These are phyloP conservation scores for Scortum barcoo DNA, from an alignment of 2,113 vertebrate genomes.

Conservation along the genomic window DNA sequence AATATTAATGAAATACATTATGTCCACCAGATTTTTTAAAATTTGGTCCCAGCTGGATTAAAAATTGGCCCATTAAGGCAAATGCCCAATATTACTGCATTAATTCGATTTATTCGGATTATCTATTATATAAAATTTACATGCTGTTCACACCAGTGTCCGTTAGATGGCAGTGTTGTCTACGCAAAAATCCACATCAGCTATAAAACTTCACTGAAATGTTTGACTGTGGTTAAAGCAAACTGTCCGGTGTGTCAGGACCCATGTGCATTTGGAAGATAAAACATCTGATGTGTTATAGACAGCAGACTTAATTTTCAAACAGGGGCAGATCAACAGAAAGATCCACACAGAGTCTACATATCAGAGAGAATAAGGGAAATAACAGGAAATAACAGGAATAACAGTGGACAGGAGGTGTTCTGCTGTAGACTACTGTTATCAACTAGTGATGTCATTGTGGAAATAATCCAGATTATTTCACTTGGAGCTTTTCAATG, in stretches of 20 bases:
- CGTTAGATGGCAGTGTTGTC: slow-evolving; percentile 66
- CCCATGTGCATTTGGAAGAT: background rate
- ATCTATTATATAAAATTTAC: background rate
- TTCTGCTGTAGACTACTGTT: background rate
- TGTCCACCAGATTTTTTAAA: rapidly evolving
- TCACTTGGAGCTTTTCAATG: background rate
- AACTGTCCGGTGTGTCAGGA: background rate
- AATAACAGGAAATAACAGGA: too few species aligned
- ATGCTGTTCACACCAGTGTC: background rate
- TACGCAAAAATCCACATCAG: background rate
- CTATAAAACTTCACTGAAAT: background rate
- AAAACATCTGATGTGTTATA: background rate
- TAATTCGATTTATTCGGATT: background rate
- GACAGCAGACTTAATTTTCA: background rate
- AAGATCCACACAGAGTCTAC: background rate
- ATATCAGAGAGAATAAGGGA: too few species aligned
- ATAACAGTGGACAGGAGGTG: background rate
- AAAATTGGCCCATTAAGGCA: background rate
- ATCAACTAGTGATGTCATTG: background rate
- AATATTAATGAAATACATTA: background rate
- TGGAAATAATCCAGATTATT: background rate
- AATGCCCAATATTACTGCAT: background rate
- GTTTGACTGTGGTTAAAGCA: background rate
- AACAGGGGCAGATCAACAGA: background rate
- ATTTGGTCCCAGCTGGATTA: background rate